phyloP scores from a whole-genome alignment of 1,140 invertebrate genomes.

The Caenorhabditis latens region DNA sequence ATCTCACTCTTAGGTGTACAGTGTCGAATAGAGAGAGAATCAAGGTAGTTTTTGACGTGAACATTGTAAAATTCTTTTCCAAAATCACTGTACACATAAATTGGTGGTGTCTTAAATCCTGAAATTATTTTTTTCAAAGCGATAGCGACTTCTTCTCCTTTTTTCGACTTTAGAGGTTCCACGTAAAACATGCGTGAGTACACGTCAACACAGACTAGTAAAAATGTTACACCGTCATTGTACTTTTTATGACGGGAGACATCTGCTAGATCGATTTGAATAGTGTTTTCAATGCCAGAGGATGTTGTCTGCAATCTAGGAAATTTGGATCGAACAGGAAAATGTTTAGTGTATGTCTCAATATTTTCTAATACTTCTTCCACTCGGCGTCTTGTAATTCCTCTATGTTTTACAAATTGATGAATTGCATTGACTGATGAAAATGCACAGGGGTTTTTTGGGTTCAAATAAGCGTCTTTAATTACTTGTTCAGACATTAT shows the following conservation, averaged over 20 bases:
- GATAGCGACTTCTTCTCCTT: background rate
- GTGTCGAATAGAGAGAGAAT: background rate
- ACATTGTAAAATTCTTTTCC: constrained; percentile 2
- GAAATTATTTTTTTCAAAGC: background rate
- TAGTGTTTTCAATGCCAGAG: background rate
- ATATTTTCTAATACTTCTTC: background rate
- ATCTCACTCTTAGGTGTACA: constrained; percentile 5
- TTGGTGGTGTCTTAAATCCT: background rate
- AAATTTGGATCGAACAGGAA: background rate
- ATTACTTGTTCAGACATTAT: background rate
- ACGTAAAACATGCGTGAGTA: background rate
- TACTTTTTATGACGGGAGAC: background rate
- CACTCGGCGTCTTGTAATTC: background rate
- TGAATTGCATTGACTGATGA: background rate
- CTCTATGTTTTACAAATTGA: background rate
- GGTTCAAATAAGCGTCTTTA: background rate
- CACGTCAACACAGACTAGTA: background rate
- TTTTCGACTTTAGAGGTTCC: background rate
- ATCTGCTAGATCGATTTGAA: background rate
- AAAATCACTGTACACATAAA: constrained; percentile 5
- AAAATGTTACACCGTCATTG: background rate
- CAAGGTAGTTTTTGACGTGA: background rate
- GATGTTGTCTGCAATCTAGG: background rate
- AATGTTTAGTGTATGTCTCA: background rate
- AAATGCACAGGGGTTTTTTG: background rate